Base-by-base conservation (phyloP, 2,113 vertebrate species). In the Grus americana region DNA sequence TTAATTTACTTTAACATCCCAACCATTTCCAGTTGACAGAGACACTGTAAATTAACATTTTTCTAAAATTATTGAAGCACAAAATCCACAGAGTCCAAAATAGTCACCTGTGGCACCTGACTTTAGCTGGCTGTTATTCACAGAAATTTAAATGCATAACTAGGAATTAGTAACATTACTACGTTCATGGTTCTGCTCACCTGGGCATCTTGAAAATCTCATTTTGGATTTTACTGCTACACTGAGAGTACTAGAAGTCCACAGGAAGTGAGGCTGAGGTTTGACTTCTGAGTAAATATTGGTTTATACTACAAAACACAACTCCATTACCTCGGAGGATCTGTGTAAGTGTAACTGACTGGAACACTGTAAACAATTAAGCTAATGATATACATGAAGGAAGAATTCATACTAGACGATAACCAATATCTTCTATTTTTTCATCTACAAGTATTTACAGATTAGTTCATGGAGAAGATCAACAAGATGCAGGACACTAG, bases 311-410 rank as follows among this genome's bases (percentile, higher is more conserved):
- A 91, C n/a, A 75, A 92, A 96, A 91, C 34, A 92, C 40, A 93
- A 93, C 20, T 88, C 44, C 87, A 88, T 96, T 90, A 95, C 85
- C 81, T 97, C 90, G 70, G 58, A 95, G 70, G 47, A 90, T 94
- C 66, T 94, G 68, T 68, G 16, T 79, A 96, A 94, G 82, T 83
- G 71, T 93, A 96, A 93, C 93, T 94, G 81, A 93, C 81, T 95
- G 90, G 82, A 95, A 95, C 81, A 94, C 81, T 90, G 52, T 58
- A 70, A 96, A 94, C 81, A 96, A 94, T 95, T 94, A 94, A 73
- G 73, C 62, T 96, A 94, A 97, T 96, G 70, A 90, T 79, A 94
- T 49, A 93, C 47, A 89, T 36, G 47, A 84, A 93, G 63, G 44
- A 95, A 68, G 34, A 93, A 92, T 65, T 75, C 36, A 72, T 22